A percentile compares a stretch with the other conserved stretches of the same genome.
These are phyloP conservation scores for Crambe crambe DNA, from an alignment of 37 sponge, comb jelly and placozoan species.

Conservation along the genomic window DNA sequence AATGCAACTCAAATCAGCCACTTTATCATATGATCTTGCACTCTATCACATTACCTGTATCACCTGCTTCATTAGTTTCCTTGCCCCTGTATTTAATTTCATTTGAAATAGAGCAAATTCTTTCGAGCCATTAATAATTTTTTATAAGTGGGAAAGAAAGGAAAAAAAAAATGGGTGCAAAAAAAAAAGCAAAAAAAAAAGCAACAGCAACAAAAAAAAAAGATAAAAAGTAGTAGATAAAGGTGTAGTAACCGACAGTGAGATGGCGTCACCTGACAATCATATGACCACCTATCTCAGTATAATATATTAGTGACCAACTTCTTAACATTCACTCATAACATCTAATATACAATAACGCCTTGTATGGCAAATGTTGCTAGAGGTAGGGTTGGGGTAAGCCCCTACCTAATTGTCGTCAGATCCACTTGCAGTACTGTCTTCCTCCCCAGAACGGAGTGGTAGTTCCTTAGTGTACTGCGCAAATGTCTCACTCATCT, in stretches of 20 bases:
- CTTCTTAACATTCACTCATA: constrained; percentile 2
- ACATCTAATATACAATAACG: not conserved
- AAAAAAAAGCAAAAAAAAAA: not conserved
- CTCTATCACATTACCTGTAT: no score
- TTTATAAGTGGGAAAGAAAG: no score
- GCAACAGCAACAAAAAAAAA: not conserved
- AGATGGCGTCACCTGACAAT: not conserved
- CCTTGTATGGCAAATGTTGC: no score
- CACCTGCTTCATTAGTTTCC: no score
- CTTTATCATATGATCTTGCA: no score
- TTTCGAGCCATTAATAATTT: no score
- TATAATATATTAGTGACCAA: not conserved
- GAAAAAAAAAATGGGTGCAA: no score
- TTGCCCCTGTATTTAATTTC: no score
- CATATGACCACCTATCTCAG: not conserved
- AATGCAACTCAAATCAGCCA: no score
- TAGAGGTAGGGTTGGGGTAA: not conserved
- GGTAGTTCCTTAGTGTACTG: constrained; percentile 57
- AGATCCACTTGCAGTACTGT: constrained; percentile 11
- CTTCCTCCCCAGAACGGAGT: constrained; percentile 29
- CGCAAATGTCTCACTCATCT: constrained; percentile 61
- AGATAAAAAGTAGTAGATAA: not conserved
- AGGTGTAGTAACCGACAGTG: not conserved
- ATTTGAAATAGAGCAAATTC: no score
- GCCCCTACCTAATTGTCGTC: not conserved